Evolutionary conservation across 1,140 invertebrate species (phyloP).

Genomic region (Fopius arisanus): DNA sequence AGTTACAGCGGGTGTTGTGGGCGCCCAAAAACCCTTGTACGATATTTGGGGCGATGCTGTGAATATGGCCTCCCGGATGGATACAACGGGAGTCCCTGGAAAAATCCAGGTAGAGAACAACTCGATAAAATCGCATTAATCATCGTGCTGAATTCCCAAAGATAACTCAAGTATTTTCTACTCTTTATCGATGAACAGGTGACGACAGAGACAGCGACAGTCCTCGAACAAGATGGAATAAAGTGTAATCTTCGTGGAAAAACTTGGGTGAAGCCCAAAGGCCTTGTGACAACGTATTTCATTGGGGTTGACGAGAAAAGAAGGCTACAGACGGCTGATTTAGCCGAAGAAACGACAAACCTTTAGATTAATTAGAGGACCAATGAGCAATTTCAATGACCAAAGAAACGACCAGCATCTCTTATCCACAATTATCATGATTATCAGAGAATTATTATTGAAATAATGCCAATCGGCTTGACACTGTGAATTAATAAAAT

Average conservation of each 20-base stretch:
- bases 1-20: slow-evolving; percentile 90
- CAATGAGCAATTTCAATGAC: slow-evolving; percentile 5
- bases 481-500: not conserved
- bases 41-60: slow-evolving; percentile 96
- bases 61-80: slow-evolving; percentile 94
- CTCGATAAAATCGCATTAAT: not conserved
- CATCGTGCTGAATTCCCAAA: not conserved
- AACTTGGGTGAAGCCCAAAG: slow-evolving; percentile 80
- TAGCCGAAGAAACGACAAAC: slow-evolving; percentile 46
- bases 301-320: slow-evolving; percentile 71
- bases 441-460: not conserved
- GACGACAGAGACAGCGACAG: slow-evolving; percentile 75
- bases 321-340: slow-evolving; percentile 40
- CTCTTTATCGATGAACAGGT: slow-evolving; percentile 62
- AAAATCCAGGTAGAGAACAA: slow-evolving; percentile 75
- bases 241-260: slow-evolving; percentile 75
- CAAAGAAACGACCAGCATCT: not conserved
- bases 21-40: slow-evolving; percentile 86
- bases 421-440: not conserved
- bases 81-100: slow-evolving; percentile 80
- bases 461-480: not conserved
- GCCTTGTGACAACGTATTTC: slow-evolving; percentile 77
- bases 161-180: not conserved
- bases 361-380: not conserved
- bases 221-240: slow-evolving; percentile 74